Base-by-base conservation (phyloP, 1,140 invertebrate species). In the Drosophila novamexicana region DNA sequence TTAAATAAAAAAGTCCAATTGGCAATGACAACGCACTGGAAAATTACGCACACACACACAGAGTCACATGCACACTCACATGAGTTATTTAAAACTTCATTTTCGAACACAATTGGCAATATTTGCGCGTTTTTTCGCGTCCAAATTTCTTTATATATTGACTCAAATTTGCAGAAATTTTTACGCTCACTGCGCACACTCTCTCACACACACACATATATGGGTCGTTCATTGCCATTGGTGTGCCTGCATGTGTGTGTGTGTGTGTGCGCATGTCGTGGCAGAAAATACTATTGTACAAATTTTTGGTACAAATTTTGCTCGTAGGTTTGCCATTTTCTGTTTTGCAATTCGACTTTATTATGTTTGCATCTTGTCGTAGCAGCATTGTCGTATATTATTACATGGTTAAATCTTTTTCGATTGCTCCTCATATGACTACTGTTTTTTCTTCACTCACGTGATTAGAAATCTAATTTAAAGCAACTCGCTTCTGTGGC, bases 401-500 rank as follows among this genome's bases (percentile, higher is more conserved):
- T 40, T 62, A 49, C 32, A 10, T 59, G 6, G 29, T 37, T 45
- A 53, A 32, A 37, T 61, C 45, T 62, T 64, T 52, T 64, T 71
- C 50, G 54, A 47, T 57, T 61, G 45, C 18, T 50, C 62, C 69
- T 80, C 80, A 89, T 76, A 83, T 88, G 79, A 89, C 72, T 71
- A 49, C 9, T 65, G 37, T 32, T 75, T 67, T 69, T 68, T 79
- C 77, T 64, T 56, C 85, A 89, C 84, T 89, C 84, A 89, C 84
- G 84, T 89, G 84, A 89, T 89, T 84, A 81, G 85, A 89, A 89
- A 84, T 89, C 75, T 81, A 90, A 89, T 81, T 86, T 64, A 84
- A 88, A 88, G 84, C 84, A 89, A 86, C 53, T 78, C 64, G 81
- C 77, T 88, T 84, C 80, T 84, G 72, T 72, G 77, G 78, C 83